Conservation (phyloP, 1,140 invertebrate genomes). For the Caenorhabditis remanei region DNA sequence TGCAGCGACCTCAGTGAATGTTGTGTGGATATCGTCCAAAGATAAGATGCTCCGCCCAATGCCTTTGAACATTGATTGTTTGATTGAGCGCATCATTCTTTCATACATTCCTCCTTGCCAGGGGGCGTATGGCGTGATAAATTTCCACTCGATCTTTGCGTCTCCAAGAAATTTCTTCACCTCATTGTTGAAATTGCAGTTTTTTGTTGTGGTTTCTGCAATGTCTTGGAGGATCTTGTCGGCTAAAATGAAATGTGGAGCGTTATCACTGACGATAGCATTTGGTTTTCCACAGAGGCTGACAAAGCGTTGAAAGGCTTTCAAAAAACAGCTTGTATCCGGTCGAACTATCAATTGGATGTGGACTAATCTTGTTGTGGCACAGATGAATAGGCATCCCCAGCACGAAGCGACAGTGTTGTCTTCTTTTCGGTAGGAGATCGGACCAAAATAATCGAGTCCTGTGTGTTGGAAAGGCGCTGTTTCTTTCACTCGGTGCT, state of each 20-base stretch:
- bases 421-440: conserved; percentile 3
- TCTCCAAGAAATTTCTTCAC: too few relatives aligned
- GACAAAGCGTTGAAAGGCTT: conserved; percentile 25
- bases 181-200: neutral
- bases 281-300: conserved; percentile 3
- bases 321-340: conserved; percentile 16
- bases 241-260: conserved; percentile 28
- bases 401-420: neutral
- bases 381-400: conserved; percentile 34
- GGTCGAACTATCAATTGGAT: conserved; percentile 7
- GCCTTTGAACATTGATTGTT: too few relatives aligned
- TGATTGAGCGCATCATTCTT: too few relatives aligned
- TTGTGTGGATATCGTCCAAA: too few relatives aligned
- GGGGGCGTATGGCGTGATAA: too few relatives aligned
- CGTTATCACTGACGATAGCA: conserved; percentile 19
- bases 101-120: too few relatives aligned
- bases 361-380: conserved; percentile 44
- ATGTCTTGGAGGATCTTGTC: neutral
- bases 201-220: neutral
- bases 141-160: too few relatives aligned
- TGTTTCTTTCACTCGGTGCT: neutral
- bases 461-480: conserved; percentile 34
- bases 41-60: too few relatives aligned
- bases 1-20: too few relatives aligned
- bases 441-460: conserved; percentile 56